Percentiles rank a stretch among this genome's conserved stretches.
Conservation (phyloP, 2,113 vertebrate genomes). For the Gadus chalcogrammus region DNA sequence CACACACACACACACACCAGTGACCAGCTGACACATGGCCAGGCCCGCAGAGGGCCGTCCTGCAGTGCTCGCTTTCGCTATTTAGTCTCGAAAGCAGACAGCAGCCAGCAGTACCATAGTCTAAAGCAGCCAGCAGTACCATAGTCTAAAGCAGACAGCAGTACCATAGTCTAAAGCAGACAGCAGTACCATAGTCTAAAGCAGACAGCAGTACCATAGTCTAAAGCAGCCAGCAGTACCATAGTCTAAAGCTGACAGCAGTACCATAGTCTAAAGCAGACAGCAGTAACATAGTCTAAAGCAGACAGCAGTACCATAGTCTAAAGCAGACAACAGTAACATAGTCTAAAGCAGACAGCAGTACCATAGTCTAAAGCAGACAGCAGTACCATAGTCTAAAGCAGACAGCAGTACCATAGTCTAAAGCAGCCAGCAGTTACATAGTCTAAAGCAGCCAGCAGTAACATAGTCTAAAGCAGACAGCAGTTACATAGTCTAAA, state of each 20-base stretch:
- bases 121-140: background rate
- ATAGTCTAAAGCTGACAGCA: background rate
- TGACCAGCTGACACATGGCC: slow-evolving; percentile 50
- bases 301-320: background rate
- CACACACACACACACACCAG: slow-evolving; percentile 24
- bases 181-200: background rate
- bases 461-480: too few relatives aligned
- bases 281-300: background rate
- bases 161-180: background rate
- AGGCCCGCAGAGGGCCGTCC: slow-evolving; percentile 36
- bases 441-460: background rate
- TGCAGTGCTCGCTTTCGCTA: slow-evolving; percentile 45
- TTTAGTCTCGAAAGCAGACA: slow-evolving; percentile 32
- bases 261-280: background rate
- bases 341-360: background rate
- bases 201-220: background rate
- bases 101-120: background rate
- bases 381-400: too few relatives aligned
- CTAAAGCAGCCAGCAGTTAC: background rate
- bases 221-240: background rate
- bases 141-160: background rate
- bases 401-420: too few relatives aligned
- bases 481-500: background rate
- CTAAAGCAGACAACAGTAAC: background rate
- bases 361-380: background rate